Evolutionary conservation across 2,888 invertebrate genomes (phyloP), one percentile per base, ranked within the genome.

Genomic region (Agonopterix heracliana): DNA sequence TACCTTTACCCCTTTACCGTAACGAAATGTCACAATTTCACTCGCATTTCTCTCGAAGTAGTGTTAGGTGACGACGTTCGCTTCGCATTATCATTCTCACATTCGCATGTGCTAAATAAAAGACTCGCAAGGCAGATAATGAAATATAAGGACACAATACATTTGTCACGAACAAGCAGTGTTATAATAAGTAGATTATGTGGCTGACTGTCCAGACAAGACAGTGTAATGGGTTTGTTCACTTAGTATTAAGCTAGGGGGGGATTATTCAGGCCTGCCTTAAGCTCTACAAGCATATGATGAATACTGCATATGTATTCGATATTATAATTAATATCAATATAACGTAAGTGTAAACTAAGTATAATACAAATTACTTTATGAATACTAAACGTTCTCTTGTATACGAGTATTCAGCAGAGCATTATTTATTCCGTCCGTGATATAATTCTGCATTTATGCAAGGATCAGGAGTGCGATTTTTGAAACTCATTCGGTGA

Each of bases 211-310:
- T 41, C 41, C 50, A 48, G 57, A 55, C 52, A 51, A 54, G 45
- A 46, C 49, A 44, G 13, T 46, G 49, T 59, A 61, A 63, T 63
- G 60, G 58, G 52, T 58, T 59, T 59, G 58, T 58, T 57, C 56
- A 59, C 56, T 61, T 56, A 56, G 49, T 51, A 49, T 44, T 41
- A 26, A 26, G 26, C 26, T 26, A 46, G 44, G 50, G 46, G 44
- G 45, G 46, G 46, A 49, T 12, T 44, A 42, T 26, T 44, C 34
- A 11, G 44, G 10, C 13, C 26, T 11, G 2, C 5, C 7, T 3
- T 17, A 43, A 44, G 34, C 38, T 38, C 11, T 11, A 38, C 26
- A 26, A 26, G 26, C 26, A 7, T 26, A 26, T 0, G 26, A 26
- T 26, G 26, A 26, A 26, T 26, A 3, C 26, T 26, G 26, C 26